phyloP scores from a whole-genome alignment of 2,888 invertebrate species.

The Tachina grossa region DNA sequence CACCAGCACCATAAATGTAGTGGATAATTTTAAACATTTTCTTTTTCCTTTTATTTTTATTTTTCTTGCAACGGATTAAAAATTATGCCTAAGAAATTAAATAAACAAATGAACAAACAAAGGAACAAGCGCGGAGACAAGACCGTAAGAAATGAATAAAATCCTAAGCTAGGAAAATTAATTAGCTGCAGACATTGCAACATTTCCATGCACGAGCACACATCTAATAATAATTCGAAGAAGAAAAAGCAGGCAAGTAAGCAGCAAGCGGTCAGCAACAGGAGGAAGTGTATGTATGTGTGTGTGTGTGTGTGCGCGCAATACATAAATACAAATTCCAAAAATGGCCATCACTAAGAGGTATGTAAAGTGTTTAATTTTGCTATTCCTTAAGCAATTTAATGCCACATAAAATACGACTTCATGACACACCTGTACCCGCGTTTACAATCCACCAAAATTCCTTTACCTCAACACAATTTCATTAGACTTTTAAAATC shows the following conservation, averaged over 20 bases:
- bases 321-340: slow-evolving; percentile 11
- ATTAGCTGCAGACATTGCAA: slow-evolving; percentile 47
- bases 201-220: not conserved
- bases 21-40: slow-evolving; percentile 67
- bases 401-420: slow-evolving; percentile 35
- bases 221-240: not conserved
- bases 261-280: too few relatives aligned
- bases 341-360: slow-evolving; percentile 39
- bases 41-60: slow-evolving; percentile 14
- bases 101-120: not conserved
- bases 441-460: not conserved
- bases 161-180: slow-evolving; percentile 64
- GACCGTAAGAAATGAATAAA: slow-evolving; percentile 25
- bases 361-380: slow-evolving; percentile 49
- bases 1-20: slow-evolving; percentile 55
- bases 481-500: not conserved
- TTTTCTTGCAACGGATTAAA: slow-evolving; percentile 5
- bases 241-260: not conserved
- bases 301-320: not conserved
- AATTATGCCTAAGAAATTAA: slow-evolving; percentile 28
- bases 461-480: slow-evolving; percentile 28
- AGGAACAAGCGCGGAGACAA: not conserved
- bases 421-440: slow-evolving; percentile 51
- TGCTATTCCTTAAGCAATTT: slow-evolving; percentile 29
- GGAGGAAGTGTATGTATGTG: not conserved